Evolutionary conservation across 2,113 vertebrate species (phyloP), one percentile per base, ranked within the genome.

Genomic region (Panthera tigris): DNA sequence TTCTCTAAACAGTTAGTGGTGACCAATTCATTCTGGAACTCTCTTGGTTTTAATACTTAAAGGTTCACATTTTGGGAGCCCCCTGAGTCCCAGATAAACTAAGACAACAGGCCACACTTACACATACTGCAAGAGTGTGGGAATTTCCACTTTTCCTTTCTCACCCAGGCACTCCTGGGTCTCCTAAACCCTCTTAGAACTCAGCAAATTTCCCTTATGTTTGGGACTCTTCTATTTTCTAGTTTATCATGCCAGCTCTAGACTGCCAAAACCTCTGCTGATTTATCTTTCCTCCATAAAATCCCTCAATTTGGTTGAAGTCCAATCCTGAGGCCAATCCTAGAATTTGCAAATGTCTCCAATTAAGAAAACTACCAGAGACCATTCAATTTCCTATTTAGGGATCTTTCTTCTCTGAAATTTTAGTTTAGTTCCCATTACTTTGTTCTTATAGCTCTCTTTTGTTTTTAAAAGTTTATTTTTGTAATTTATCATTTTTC

Each of bases 361-460:
- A 79, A 41, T 92, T 89, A 95, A 86, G 78, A 93, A 93, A 97
- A 91, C 45, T 81, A 16, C 29, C 36, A 84, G 36, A 18, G 25
- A 69, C 52, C 27, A 82, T 21, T 85, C 27, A 7, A 55, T 85
- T 88, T 74, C 65, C 66, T 66, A 81, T 61, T 41, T 69, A n/a
- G 29, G 11, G 23, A 92, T 29, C 9, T 81, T 89, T 41, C 21
- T 91, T 45, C 39, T 65, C 74, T 57, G 9, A 19, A 91, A 55
- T 79, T 76, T 82, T 36, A 88, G n/a, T 45, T 91, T 63, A 65
- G 5, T 93, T 85, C 48, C 57, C 55, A 18, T 68, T 86, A 9
- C 33, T 82, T 63, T 76, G 7, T 76, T 48, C 25, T 36, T 31
- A 45, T n/a, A 45, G 25, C 33, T 36, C 39, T 63, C 16, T 63